Evolutionary conservation across 2,888 invertebrate genomes (phyloP), one percentile per base, ranked within the genome.

Genomic region (Anodontia alba): DNA sequence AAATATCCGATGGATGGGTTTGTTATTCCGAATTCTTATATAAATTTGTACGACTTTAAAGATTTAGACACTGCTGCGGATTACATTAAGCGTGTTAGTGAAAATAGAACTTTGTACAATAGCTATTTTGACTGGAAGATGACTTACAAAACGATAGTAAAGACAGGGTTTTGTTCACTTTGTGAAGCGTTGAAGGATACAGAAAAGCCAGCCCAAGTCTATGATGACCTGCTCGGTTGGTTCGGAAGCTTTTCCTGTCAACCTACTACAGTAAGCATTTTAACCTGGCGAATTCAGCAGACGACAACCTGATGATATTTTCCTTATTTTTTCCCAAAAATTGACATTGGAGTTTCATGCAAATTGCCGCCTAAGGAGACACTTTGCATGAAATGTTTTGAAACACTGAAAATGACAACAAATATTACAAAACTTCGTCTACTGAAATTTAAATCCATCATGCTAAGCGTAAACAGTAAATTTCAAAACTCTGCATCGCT

Each of bases 201-300:
- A 3, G 72, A 38, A 17, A 42, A 67, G 15, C 42, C 71, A 2
- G 49, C 68, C 20, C 67, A 57, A 57, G 71, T 72, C n/a, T 78
- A 81, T 42, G 54, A 75, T 36, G 81, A 81, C 67, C 67, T 81
- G 68, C 17, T 72, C 29, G 81, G 81, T 1, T 81, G 81, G 81
- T 33, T 81, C 0, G 23, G 43, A 42, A 54, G 74, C 36, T 42
- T 73, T 29, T 66, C 70, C 0, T 81, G 81, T 43, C 31, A 74
- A 42, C 81, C 81, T 20, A n/a, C 77, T 0, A 62, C 76, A 23
- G 81, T 77, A 74, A 70, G 80, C 73, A 29, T 68, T n/a, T n/a
- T n/a, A n/a, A n/a, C n/a, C n/a, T n/a, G n/a, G n/a, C n/a, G n/a
- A n/a, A n/a, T n/a, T n/a, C n/a, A n/a, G n/a, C n/a, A n/a, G n/a